Base-by-base conservation (phyloP, 2,888 invertebrate species). In the Synergus laeviventris region DNA sequence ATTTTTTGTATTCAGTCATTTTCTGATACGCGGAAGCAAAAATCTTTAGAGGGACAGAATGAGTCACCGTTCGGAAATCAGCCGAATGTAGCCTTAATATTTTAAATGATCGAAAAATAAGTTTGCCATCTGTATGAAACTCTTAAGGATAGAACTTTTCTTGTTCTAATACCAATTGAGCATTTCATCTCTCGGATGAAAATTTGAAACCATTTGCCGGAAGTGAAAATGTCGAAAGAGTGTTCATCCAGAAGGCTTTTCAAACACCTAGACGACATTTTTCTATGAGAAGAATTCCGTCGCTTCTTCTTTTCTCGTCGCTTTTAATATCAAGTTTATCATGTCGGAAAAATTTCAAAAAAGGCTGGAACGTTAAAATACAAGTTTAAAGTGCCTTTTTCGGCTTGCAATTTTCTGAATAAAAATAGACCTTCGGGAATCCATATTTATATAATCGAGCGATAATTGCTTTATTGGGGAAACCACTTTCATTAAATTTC, bases 21-120 rank as follows among this genome's bases (percentile, higher is more conserved):
- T 62, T 62, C 62, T 38, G 38, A 39, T 62, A 62, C 62, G 36
- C 18, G 62, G 62, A 62, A 38, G 62, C 16, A 61, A 36, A 61
- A 38, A 62, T 62, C 62, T 38, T 62, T 31, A 62, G 39, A 39
- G 1, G 62, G 39, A 38, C n/a, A n/a, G 62, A n/a, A 38, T 62
- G 39, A 62, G 38, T 62, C 62, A 62, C 38, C 62, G 36, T 36
- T 62, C 16, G 62, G 36, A 62, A 62, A 62, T 62, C 39, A 62
- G 62, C 18, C 36, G 62, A 62, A 62, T 62, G 18, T n/a, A 62
- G 38, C 38, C 36, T 5, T 7, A 31, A 0, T 31, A 31, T 31
- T 31, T 31, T 31, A 0, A 31, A 31, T 31, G 31, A 31, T 31
- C 5, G 5, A 31, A 31, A 31, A 31, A 31, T 31, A 31, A 31